Evolutionary conservation across 53 echinoderm and acorn worm species (phyloP).

Genomic region (Stichopus horrens): DNA sequence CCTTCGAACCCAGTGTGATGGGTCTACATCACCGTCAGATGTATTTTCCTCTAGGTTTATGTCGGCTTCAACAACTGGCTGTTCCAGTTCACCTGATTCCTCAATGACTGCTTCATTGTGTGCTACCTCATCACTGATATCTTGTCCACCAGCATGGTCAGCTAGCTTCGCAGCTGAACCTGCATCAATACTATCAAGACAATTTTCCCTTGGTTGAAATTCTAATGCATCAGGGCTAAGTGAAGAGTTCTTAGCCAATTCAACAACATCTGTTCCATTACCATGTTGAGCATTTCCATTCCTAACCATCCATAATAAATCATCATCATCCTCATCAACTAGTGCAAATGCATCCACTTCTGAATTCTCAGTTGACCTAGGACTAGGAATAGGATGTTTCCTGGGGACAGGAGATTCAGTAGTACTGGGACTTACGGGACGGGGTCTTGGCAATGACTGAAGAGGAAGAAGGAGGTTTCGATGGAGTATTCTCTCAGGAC

Average conservation of each 20-base stretch:
- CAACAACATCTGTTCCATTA: background rate
- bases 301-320: background rate
- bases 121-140: background rate
- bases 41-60: background rate
- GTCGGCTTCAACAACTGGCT: background rate
- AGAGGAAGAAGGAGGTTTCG: conserved; percentile 48
- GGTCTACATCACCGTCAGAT: background rate
- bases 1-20: background rate
- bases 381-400: background rate
- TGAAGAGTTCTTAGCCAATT: no score
- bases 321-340: conserved; percentile 3
- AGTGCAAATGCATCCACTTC: background rate
- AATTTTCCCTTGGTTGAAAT: background rate
- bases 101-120: background rate
- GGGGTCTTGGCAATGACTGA: conserved; percentile 2
- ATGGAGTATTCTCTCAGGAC: conserved; percentile 30
- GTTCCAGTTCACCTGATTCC: background rate
- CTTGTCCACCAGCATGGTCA: background rate
- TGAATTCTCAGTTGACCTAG: background rate
- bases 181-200: background rate
- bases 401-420: background rate
- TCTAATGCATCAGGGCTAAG: conserved; percentile 2
- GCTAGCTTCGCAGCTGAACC: no score
- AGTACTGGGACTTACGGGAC: background rate
- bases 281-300: background rate